These are phyloP conservation scores for Calidris pygmaea DNA, from an alignment of 2,113 vertebrate species.

Conservation along the genomic window DNA sequence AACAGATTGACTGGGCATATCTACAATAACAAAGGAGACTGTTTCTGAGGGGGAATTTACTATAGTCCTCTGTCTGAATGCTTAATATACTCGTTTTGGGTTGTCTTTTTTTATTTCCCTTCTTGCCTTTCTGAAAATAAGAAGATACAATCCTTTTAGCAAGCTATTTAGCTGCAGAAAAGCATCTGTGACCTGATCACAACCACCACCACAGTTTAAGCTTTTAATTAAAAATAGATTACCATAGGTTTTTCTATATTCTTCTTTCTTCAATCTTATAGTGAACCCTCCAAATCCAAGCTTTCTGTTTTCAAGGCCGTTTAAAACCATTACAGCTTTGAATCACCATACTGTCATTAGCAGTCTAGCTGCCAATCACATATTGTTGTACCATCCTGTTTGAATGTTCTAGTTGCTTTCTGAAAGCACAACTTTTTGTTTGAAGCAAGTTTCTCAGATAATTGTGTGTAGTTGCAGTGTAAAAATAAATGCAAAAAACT, in stretches of 20 bases:
- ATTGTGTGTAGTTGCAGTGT: not conserved
- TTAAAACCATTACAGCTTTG: not conserved
- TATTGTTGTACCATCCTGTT: not conserved
- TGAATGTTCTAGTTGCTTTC: not conserved
- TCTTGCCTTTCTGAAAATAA: not conserved
- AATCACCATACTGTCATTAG: constrained; percentile 33
- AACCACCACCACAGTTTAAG: not conserved
- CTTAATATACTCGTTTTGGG: not conserved
- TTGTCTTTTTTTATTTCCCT: not conserved
- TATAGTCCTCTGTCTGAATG: not conserved
- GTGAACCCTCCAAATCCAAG: constrained; percentile 6
- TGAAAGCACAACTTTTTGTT: not conserved
- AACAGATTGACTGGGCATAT: not conserved
- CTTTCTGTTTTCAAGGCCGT: not conserved
- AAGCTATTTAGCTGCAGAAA: not conserved
- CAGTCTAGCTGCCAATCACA: constrained; percentile 28
- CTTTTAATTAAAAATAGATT: constrained; percentile 18
- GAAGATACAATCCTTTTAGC: not conserved
- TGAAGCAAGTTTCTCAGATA: constrained; percentile 1
- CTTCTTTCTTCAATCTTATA: not conserved
- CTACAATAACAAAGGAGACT: not conserved
- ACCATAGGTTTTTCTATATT: not conserved
- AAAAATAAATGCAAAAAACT: constrained; percentile 18
- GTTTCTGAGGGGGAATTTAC: not conserved
- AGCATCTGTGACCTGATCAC: not conserved